Evolutionary conservation across 2,113 vertebrate species (phyloP).

Genomic region (Pelusios castaneus): DNA sequence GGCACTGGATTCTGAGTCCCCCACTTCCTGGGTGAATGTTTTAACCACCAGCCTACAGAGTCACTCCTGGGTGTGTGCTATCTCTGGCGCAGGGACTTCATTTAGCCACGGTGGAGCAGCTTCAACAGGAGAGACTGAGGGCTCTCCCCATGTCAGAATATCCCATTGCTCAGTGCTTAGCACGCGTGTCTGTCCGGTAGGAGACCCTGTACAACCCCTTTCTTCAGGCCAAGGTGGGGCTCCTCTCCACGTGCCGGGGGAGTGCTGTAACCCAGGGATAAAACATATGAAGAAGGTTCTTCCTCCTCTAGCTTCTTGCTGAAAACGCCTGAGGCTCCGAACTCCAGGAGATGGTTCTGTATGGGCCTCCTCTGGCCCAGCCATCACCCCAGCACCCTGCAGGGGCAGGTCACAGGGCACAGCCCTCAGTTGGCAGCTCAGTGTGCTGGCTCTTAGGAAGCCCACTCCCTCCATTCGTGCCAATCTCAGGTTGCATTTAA

Average conservation of each 20-base stretch:
- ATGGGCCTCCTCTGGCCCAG: neutral
- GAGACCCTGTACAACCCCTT: neutral
- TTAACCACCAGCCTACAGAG: neutral
- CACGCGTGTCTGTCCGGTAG: too few relatives aligned
- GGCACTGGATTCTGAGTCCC: neutral
- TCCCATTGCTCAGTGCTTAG: too few relatives aligned
- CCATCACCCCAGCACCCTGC: neutral
- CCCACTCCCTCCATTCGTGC: neutral
- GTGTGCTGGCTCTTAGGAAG: neutral
- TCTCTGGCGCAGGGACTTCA: neutral
- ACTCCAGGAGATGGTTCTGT: neutral
- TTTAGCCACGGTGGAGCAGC: neutral
- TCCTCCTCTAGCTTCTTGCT: neutral
- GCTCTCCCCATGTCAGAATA: neutral
- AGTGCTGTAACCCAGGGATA: neutral
- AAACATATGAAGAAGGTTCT: neutral
- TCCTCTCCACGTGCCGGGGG: neutral
- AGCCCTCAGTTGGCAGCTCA: neutral
- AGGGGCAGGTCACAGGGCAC: neutral
- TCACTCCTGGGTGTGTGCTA: neutral
- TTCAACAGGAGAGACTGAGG: neutral
- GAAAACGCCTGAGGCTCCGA: neutral
- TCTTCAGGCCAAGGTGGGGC: neutral
- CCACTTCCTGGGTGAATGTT: neutral
- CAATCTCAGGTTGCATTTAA: neutral